Base-by-base conservation (phyloP, 1,140 invertebrate genomes). In the Muscidifurax raptorellus region DNA sequence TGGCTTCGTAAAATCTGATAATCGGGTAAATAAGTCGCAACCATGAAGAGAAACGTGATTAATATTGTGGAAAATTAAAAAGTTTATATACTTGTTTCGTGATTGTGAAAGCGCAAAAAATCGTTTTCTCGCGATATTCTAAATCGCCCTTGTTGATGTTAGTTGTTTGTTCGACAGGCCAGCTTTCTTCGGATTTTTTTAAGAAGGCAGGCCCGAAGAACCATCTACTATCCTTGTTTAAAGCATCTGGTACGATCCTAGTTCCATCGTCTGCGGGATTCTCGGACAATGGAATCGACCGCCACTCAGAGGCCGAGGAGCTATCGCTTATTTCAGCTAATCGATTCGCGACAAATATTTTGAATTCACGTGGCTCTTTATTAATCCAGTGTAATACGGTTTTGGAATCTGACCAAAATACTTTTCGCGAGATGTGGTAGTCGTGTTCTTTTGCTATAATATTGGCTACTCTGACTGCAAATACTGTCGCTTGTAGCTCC, bases 191-290 rank as follows among this genome's bases (percentile, higher is more conserved):
- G 7, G 67, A 15, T 71, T 71, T 32, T 15, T 27, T 27, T 15
- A 71, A 30, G n/a, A 71, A 71, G 0, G 27, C 18, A 15, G 69
- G 69, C 2, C 69, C 69, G 4, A 71, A 12, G 6, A 71, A 30
- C 69, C 69, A 71, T 30, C 69, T 22, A 22, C 69, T 71, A 3
- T 30, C 27, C 13, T 10, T 32, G 0, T 64, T 66, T 66, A 78
- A 75, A 36, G 36, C 72, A 2, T 28, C 32, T 5, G 30, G 32
- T 5, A 22, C 47, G 9, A 25, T 3, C 7, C 75, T 18, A 5
- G 75, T 77, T 22, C n/a, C 75, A 28, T 52, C 44, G 15, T 77
- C 75, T 22, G 75, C 75, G 7, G 75, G 75, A 77, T 77, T 77
- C 28, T 77, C 44, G 3, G n/a, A 9, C 9, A 44, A 52, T 30